phyloP scores from a whole-genome alignment of 2,113 vertebrate species.

The Poeciliopsis prolifica region DNA sequence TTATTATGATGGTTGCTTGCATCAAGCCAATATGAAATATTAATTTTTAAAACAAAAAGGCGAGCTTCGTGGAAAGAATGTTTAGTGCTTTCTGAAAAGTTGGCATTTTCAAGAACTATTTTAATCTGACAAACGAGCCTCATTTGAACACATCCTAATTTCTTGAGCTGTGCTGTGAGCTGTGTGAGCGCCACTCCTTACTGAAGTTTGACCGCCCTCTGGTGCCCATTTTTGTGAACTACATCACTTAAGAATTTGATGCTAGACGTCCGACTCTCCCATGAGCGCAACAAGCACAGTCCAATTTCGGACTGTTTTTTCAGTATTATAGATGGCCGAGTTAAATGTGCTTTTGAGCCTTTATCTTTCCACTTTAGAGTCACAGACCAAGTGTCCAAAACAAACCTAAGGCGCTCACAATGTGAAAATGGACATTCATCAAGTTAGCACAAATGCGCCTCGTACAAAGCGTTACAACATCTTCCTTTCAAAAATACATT shows the following conservation, averaged over 20 bases:
- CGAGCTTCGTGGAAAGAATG: too few relatives aligned
- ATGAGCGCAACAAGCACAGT: neutral
- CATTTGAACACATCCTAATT: too few relatives aligned
- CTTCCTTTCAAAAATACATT: constrained; percentile 37
- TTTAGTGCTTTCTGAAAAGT: too few relatives aligned
- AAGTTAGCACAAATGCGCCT: neutral
- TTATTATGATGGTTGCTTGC: too few relatives aligned
- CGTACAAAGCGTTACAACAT: rapidly evolving
- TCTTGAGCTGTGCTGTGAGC: too few relatives aligned
- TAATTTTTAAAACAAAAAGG: too few relatives aligned
- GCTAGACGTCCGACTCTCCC: neutral
- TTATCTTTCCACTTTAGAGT: neutral
- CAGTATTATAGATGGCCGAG: neutral
- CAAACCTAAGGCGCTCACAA: neutral
- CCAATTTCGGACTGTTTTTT: neutral
- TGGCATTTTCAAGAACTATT: too few relatives aligned
- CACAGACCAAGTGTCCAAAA: neutral
- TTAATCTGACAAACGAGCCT: too few relatives aligned
- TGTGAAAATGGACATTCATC: neutral
- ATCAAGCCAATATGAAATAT: too few relatives aligned
- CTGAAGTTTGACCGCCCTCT: constrained; percentile 27
- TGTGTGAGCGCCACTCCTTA: too few relatives aligned
- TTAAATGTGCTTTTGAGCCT: neutral
- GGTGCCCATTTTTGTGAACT: constrained; percentile 1
- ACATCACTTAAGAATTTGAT: neutral